Evolutionary conservation across 2,888 invertebrate genomes (phyloP).

Genomic region (Philhelius pedissequus): DNA sequence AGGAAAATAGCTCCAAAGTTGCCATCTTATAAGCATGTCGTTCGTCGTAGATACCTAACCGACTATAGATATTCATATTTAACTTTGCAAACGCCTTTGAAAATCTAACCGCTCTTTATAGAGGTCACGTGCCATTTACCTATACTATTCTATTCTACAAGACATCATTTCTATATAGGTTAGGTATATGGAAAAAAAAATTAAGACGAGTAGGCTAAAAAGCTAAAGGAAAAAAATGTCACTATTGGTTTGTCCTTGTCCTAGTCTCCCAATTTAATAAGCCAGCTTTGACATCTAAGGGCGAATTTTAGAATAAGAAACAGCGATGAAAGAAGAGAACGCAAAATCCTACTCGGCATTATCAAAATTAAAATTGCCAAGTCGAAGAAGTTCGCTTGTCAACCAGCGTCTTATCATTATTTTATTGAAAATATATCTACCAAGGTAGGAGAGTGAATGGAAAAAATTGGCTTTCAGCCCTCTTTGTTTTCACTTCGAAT

Average conservation of each 20-base stretch:
- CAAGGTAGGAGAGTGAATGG: neutral
- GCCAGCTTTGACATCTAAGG: constrained; percentile 39
- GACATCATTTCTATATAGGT: no score
- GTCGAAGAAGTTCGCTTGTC: constrained; percentile 33
- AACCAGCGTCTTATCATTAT: constrained; percentile 33
- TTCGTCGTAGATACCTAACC: no score
- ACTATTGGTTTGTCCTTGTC: constrained; percentile 50
- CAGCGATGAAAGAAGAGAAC: neutral
- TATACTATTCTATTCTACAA: constrained; percentile 12
- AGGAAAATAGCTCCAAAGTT: constrained; percentile 7
- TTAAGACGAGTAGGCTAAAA: neutral
- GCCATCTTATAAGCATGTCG: no score
- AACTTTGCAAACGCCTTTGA: constrained; percentile 6
- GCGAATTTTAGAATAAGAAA: constrained; percentile 27
- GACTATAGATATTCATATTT: constrained; percentile 11
- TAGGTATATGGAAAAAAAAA: neutral
- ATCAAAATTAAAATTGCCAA: constrained; percentile 53
- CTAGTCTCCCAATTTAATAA: constrained; percentile 44
- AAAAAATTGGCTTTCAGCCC: neutral
- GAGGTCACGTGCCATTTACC: constrained; percentile 32
- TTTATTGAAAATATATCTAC: constrained; percentile 25
- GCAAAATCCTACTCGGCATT: constrained; percentile 28
- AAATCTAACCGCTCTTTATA: constrained; percentile 20
- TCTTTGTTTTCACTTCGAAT: constrained; percentile 13
- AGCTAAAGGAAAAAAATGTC: neutral